phyloP scores from a whole-genome alignment of 2,888 invertebrate genomes.

The Drosophila pseudotakahashii region DNA sequence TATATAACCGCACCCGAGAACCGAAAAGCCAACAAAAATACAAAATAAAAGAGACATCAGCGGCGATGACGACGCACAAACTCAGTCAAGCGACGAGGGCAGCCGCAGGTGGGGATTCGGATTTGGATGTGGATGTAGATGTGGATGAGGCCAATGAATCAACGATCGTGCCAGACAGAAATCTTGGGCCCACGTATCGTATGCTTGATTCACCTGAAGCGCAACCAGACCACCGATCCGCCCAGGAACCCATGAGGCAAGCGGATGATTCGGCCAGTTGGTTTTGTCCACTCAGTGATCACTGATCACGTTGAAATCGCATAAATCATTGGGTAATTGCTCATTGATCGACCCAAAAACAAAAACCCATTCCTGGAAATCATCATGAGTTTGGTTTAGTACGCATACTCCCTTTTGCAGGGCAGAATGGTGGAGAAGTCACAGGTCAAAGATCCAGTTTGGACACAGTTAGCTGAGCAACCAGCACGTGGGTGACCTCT shows the following conservation, averaged over 20 bases:
- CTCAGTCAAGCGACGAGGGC: slow-evolving; percentile 71
- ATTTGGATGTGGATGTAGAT: slow-evolving; percentile 17
- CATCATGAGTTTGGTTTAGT: slow-evolving; percentile 40
- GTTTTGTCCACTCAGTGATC: slow-evolving; percentile 52
- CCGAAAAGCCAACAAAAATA: slow-evolving; percentile 18
- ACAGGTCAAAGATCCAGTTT: slow-evolving; percentile 50
- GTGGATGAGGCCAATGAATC: slow-evolving; percentile 61
- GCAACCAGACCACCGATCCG: slow-evolving; percentile 40
- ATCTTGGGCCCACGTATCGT: slow-evolving; percentile 23
- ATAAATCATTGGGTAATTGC: slow-evolving; percentile 60
- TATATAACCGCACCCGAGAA: slow-evolving; percentile 68
- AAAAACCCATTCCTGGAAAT: slow-evolving; percentile 46
- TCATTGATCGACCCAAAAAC: slow-evolving; percentile 40
- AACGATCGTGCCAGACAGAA: slow-evolving; percentile 54
- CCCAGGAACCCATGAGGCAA: slow-evolving; percentile 76
- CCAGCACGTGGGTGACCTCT: slow-evolving; percentile 70
- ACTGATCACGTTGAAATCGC: slow-evolving; percentile 67
- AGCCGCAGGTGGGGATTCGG: slow-evolving; percentile 42
- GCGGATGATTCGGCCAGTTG: slow-evolving; percentile 38
- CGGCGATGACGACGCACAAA: slow-evolving; percentile 53
- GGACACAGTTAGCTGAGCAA: slow-evolving; percentile 73
- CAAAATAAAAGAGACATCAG: slow-evolving; percentile 16
- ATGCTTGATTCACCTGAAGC: slow-evolving; percentile 26
- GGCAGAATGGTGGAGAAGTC: slow-evolving; percentile 15
- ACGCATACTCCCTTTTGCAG: neutral